Evolutionary conservation across 2,888 invertebrate species (phyloP).

Genomic region (Ennomos fuscantarius): DNA sequence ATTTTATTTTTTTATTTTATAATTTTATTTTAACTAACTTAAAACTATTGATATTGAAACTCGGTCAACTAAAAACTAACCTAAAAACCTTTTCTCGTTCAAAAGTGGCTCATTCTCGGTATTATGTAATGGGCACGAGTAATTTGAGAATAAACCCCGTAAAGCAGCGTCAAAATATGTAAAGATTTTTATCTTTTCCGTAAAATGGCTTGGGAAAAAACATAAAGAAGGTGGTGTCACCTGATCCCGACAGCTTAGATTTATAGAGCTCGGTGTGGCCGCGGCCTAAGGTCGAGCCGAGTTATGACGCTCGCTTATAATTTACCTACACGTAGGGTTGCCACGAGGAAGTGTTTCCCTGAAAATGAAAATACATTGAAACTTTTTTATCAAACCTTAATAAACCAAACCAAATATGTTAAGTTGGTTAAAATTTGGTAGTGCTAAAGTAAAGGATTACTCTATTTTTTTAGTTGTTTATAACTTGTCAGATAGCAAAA

Average conservation of each 20-base stretch:
- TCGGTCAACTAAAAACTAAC: slow-evolving; percentile 20
- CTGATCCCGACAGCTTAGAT: slow-evolving; percentile 82
- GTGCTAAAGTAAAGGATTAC: no score
- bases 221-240: slow-evolving; percentile 86
- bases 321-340: slow-evolving; percentile 64
- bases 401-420: no score
- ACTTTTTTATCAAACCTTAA: no score
- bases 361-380: background rate
- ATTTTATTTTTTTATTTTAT: no score
- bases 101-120: slow-evolving; percentile 73
- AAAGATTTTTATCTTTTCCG: slow-evolving; percentile 85
- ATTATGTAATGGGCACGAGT: slow-evolving; percentile 80
- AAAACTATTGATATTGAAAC: slow-evolving; percentile 9
- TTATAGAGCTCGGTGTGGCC: slow-evolving; percentile 80
- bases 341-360: slow-evolving; percentile 26
- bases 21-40: no score
- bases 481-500: background rate
- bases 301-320: slow-evolving; percentile 80
- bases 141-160: slow-evolving; percentile 82
- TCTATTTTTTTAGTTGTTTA: background rate
- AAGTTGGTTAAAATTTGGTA: no score
- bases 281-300: slow-evolving; percentile 78
- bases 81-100: slow-evolving; percentile 7
- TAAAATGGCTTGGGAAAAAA: slow-evolving; percentile 86
- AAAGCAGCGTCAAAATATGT: slow-evolving; percentile 85